Base-by-base conservation (phyloP, 2,888 invertebrate genomes). In the Rutpela maculata region DNA sequence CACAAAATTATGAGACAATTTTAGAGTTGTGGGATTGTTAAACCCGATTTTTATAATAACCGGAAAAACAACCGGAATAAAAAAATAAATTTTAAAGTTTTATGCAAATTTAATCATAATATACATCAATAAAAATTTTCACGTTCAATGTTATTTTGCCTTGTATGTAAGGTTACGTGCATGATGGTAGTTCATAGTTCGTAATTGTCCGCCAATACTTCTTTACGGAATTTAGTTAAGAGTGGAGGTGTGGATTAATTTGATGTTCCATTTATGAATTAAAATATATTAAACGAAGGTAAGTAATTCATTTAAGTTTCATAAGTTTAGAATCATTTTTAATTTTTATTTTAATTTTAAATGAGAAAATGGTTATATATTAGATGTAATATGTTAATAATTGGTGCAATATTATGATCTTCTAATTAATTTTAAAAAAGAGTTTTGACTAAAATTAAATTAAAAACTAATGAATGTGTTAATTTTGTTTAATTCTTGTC, bases 61-160 rank as follows among this genome's bases (percentile, higher is more conserved):
- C 7, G 31, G 7, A 50, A 18, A 18, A 18, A 6, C 1, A 65
- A 7, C 31, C 7, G 31, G 7, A 50, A 18, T n/a, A 18, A 18
- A 6, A 1, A 65, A 38, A 17, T 5, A 18, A 38, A 18, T 43
- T n/a, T 12, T 1, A 57, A 38, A 59, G 59, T 35, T 69, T 11
- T 69, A 70, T 70, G 60, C n/a, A 43, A 70, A 70, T 70, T 17
- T 19, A n/a, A 18, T 10, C 12, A 19, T 70, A 60, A 60, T 43
- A 60, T 35, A 57, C 56, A 75, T 63, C 65, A 75, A 57, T 68
- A 75, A 75, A 63, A 70, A 69, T 62, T 67, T 69, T 70, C 75
- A 75, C 75, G 75, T 75, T 75, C 75, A 75, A 75, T 75, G 75
- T 56, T 75, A 31, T 63, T 74, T 35, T 35, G 55, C 17, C 55